Evolutionary conservation across 53 echinoderm and acorn worm species (phyloP).

Genomic region (Temnopleurus reevesii): DNA sequence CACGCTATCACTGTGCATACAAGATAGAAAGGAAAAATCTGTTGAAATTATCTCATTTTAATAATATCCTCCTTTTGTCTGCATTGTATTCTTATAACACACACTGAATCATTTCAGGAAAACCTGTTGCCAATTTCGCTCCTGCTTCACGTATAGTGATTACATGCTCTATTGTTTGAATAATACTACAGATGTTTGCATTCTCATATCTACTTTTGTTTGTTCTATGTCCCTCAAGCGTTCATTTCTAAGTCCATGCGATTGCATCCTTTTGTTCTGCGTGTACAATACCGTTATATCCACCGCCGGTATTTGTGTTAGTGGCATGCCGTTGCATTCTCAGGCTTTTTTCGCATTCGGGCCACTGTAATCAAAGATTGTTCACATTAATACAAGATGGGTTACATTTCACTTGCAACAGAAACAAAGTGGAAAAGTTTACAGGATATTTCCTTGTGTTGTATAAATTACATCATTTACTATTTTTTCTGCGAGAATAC

Average conservation of each 20-base stretch:
- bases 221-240: neutral
- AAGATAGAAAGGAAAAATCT: no score
- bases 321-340: neutral
- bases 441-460: conserved; percentile 8
- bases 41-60: no score
- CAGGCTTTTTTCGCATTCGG: neutral
- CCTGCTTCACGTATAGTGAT: neutral
- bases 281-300: conserved; percentile 9
- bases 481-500: no score
- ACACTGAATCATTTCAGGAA: neutral
- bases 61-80: conserved; percentile 15
- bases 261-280: conserved; percentile 14
- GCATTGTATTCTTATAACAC: neutral
- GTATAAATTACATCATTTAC: neutral
- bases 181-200: conserved; percentile 12
- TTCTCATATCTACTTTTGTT: conserved; percentile 37
- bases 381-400: neutral
- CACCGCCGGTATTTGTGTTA: neutral
- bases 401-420: neutral
- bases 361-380: neutral
- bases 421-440: no score
- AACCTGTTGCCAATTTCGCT: conserved; percentile 1
- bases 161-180: conserved; percentile 13
- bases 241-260: neutral
- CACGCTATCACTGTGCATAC: neutral